Base-by-base conservation (phyloP, 1,140 invertebrate genomes). In the Drosophila fuyamai region DNA sequence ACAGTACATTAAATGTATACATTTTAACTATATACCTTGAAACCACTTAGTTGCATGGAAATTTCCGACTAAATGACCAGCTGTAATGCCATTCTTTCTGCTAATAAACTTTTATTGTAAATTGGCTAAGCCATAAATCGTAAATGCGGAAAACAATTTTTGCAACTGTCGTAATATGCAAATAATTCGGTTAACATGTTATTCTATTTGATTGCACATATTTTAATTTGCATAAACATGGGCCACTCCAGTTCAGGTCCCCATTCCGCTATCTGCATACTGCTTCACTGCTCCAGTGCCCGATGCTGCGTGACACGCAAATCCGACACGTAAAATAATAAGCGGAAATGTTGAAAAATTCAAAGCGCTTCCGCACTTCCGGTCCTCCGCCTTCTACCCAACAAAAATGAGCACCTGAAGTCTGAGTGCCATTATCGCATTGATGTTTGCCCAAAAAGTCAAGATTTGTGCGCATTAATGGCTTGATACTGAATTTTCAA, bases 341-440 rank as follows among this genome's bases (percentile, higher is more conserved):
- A 89, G 84, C 84, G 84, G 81, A 89, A 89, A 89, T 89, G 85
- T 89, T 89, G 85, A 89, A 90, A 86, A 84, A 89, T 89, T 88
- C 84, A 89, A 89, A 89, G 81, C 80, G 82, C 65, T 78, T 84
- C 77, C 85, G 48, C 43, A n/a, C 27, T 23, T 40, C 16, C 47
- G 16, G 38, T 38, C 40, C 0, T 7, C 12, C 40, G 36, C 43
- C 36, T 60, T 48, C 56, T 41, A 16, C 60, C 46, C n/a, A 6
- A 36, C 57, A 14, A 13, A 65, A 66, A 53, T 66, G 65, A 53
- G 60, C 68, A 73, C 57, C 71, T 58, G 53, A 65, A 65, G 73
- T 32, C 54, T 32, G 48, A 38, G 68, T 61, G 46, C 83, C 84
- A 89, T 89, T 89, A 84, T 84, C 77, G 74, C 76, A 81, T 89